phyloP scores from a whole-genome alignment of 1,140 invertebrate genomes.

The Panagrolaimus sp. region DNA sequence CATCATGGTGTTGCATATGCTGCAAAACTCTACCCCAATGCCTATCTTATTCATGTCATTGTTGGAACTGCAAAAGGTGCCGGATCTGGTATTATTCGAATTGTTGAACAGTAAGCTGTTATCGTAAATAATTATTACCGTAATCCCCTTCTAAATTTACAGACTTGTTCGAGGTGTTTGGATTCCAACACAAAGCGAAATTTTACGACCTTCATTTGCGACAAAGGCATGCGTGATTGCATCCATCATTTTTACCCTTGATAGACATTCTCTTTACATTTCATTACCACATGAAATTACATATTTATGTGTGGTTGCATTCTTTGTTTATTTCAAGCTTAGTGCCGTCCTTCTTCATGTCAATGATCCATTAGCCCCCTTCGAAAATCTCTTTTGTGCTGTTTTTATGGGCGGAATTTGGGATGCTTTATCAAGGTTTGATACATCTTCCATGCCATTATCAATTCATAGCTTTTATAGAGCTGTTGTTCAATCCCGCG shows the following conservation, averaged over 20 bases:
- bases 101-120: conserved; percentile 70
- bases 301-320: conserved; percentile 89
- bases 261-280: conserved; percentile 91
- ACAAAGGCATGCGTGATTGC: conserved; percentile 92
- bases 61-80: conserved; percentile 67
- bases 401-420: conserved; percentile 95
- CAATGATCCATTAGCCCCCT: conserved; percentile 94
- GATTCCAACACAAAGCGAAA: conserved; percentile 95
- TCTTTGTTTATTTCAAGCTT: conserved; percentile 97
- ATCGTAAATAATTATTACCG: conserved; percentile 59
- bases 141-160: conserved; percentile 61
- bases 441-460: neutral
- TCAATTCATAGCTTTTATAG: too few relatives aligned
- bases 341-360: conserved; percentile 91
- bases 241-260: conserved; percentile 87
- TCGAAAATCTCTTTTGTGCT: conserved; percentile 94
- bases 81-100: conserved; percentile 82
- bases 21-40: conserved; percentile 89
- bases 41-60: conserved; percentile 90
- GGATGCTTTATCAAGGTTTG: conserved; percentile 72
- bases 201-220: conserved; percentile 94
- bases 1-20: conserved; percentile 82
- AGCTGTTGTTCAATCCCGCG: conserved; percentile 8
- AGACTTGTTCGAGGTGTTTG: conserved; percentile 87
- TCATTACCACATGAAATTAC: conserved; percentile 90